Evolutionary conservation across 2,113 vertebrate species (phyloP).

Genomic region (Zosterops japonicus): DNA sequence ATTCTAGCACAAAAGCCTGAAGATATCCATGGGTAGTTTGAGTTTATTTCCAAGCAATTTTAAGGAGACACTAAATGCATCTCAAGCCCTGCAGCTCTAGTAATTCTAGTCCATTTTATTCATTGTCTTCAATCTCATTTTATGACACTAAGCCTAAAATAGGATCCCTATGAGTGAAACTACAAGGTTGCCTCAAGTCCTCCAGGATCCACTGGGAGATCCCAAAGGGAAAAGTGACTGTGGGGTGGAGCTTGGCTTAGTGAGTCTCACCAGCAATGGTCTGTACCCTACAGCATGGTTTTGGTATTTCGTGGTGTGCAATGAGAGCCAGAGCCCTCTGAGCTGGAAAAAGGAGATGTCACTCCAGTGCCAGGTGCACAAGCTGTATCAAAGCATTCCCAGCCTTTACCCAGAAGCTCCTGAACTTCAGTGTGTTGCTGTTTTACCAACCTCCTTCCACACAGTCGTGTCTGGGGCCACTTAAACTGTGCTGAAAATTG

Average conservation of each 20-base stretch:
- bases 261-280: not conserved
- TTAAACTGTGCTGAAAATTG: not conserved
- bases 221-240: not conserved
- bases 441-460: not conserved
- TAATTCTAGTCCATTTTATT: not conserved
- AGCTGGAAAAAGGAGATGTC: not conserved
- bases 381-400: not conserved
- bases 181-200: not conserved
- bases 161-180: not conserved
- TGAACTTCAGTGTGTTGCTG: not conserved
- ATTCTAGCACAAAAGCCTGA: not conserved
- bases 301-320: not conserved
- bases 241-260: not conserved
- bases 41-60: not conserved
- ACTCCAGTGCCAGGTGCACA: not conserved
- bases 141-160: not conserved
- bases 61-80: accelerated
- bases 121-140: not conserved
- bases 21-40: not conserved
- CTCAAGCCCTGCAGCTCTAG: not conserved
- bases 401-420: not conserved
- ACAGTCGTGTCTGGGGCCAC: not conserved
- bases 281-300: not conserved
- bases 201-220: not conserved
- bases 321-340: not conserved